phyloP scores from a whole-genome alignment of 2,113 vertebrate species.

The Ptychochromis oligacanthus region DNA sequence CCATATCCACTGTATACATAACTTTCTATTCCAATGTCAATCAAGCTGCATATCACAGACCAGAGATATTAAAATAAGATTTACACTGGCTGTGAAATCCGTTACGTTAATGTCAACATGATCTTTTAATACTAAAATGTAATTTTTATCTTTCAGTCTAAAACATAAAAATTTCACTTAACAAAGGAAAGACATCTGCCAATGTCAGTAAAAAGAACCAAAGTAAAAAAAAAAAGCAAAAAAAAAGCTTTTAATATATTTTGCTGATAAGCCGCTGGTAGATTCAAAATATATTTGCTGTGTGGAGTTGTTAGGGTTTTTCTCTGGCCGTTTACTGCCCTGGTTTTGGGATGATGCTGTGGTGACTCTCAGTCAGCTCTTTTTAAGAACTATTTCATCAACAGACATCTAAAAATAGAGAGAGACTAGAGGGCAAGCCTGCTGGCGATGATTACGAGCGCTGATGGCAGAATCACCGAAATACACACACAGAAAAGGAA shows the following conservation, averaged over 20 bases:
- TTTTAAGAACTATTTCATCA: constrained; percentile 70
- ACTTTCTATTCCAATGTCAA: not conserved
- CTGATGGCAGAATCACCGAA: constrained; percentile 21
- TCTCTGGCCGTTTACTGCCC: constrained; percentile 1
- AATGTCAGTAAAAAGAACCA: constrained; percentile 6
- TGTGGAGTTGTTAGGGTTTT: constrained; percentile 43
- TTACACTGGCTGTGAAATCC: not conserved
- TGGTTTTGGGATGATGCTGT: not conserved
- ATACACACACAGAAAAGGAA: constrained; percentile 7
- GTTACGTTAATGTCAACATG: not conserved
- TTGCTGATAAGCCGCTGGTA: constrained; percentile 7
- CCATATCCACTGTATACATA: not conserved
- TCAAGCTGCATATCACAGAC: not conserved
- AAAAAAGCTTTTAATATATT: not conserved
- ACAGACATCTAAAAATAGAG: constrained; percentile 66
- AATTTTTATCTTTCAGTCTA: not conserved
- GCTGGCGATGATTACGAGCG: constrained; percentile 17
- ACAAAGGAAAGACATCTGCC: not conserved
- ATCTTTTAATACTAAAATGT: not conserved
- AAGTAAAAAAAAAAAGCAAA: not conserved
- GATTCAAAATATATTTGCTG: constrained; percentile 3
- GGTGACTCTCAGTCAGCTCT: constrained; percentile 48
- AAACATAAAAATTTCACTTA: constrained; percentile 2
- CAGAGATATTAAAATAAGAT: too few relatives aligned
- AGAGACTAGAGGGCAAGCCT: constrained; percentile 31